Evolutionary conservation across 2,113 vertebrate species (phyloP).

Genomic region (Prietella phreatophila): DNA sequence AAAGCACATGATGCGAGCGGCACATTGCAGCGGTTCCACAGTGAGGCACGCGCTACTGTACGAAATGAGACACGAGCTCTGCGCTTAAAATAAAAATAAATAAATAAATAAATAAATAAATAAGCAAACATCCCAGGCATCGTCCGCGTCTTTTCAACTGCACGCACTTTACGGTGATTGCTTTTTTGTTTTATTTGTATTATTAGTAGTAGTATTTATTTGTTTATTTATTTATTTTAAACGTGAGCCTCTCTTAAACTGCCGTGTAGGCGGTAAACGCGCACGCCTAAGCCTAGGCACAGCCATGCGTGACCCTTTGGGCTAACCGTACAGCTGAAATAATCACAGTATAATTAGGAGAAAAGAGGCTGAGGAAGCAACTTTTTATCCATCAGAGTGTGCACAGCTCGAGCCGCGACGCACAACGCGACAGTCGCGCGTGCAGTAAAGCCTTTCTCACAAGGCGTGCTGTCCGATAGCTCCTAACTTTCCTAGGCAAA

Average conservation of each 20-base stretch:
- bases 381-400: constrained; percentile 22
- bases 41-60: background rate
- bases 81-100: background rate
- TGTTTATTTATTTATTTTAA: no score
- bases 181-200: no score
- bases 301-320: constrained; percentile 4
- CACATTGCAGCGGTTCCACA: background rate
- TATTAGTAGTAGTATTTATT: no score
- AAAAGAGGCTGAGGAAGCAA: background rate
- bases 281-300: constrained; percentile 21
- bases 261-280: constrained; percentile 37
- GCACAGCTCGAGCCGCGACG: background rate
- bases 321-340: background rate
- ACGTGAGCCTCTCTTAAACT: background rate
- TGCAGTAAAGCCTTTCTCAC: background rate
- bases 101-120: no score
- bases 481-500: background rate
- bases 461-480: background rate
- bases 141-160: background rate
- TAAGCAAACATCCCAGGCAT: no score
- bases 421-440: background rate
- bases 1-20: background rate
- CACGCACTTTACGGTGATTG: no score
- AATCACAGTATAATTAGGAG: background rate
- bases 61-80: background rate